Conservation (phyloP, 2,888 invertebrate species). For the Spilarctia lutea region DNA sequence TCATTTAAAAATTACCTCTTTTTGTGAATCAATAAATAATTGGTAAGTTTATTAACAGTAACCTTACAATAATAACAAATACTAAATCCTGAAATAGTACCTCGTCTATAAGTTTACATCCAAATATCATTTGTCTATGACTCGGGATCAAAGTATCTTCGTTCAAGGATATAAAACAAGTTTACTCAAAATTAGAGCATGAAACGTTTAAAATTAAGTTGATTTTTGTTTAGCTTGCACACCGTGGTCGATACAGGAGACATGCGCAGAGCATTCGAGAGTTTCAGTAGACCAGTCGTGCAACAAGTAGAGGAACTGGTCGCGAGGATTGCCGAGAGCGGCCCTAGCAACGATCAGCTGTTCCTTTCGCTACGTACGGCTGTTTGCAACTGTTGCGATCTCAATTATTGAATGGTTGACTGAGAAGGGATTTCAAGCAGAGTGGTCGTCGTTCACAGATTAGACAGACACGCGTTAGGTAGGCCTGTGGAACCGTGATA, state of each 20-base stretch:
- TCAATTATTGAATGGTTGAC: neutral
- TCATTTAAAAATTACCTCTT: neutral
- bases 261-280: slow-evolving; percentile 21
- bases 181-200: neutral
- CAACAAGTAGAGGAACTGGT: slow-evolving; percentile 8
- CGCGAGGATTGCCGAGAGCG: neutral
- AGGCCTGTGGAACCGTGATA: neutral
- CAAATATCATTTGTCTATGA: slow-evolving; percentile 6
- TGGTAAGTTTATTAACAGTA: neutral
- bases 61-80: neutral
- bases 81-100: neutral
- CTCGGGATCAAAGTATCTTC: slow-evolving; percentile 1
- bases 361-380: slow-evolving; percentile 5
- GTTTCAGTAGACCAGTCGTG: neutral
- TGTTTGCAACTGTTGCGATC: neutral
- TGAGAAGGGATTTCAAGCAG: neutral
- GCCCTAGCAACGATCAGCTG: slow-evolving; percentile 21
- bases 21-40: neutral
- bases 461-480: neutral
- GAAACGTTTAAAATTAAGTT: neutral
- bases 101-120: neutral
- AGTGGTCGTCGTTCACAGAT: neutral
- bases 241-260: slow-evolving; percentile 23
- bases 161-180: slow-evolving; percentile 7
- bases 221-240: slow-evolving; percentile 1